phyloP scores from a whole-genome alignment of 1,140 invertebrate genomes.

The Parapsyche elsis region DNA sequence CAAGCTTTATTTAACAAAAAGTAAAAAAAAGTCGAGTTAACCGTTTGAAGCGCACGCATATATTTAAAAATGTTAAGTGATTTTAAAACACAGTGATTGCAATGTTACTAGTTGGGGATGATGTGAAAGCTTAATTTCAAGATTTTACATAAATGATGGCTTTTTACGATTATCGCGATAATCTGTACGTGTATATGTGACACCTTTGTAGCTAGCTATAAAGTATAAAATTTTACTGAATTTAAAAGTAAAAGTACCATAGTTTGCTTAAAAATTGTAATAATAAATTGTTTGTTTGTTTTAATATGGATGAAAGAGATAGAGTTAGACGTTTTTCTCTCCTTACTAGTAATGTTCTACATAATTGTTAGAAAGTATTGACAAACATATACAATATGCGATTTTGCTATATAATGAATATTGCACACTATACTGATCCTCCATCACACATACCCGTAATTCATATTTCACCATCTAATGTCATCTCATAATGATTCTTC shows the following conservation, averaged over 20 bases:
- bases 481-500: conserved; percentile 34
- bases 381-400: background rate
- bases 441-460: background rate
- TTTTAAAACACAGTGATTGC: background rate
- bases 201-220: too few species aligned
- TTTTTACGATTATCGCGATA: conserved; percentile 7
- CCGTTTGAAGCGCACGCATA: background rate
- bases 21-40: background rate
- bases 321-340: conserved; percentile 15
- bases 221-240: background rate
- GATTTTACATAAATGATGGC: background rate
- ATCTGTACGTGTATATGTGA: background rate
- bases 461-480: conserved; percentile 12
- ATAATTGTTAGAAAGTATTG: conserved; percentile 4
- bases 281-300: background rate
- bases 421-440: background rate
- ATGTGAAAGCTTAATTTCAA: background rate
- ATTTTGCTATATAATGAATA: too few species aligned
- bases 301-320: background rate
- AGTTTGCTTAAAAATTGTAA: background rate
- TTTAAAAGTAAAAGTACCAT: background rate
- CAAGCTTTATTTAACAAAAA: background rate
- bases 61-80: conserved; percentile 17
- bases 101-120: conserved; percentile 18
- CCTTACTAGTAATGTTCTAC: conserved; percentile 29